These are phyloP conservation scores for Heliopora coerulea DNA, from an alignment of 92 coral and sea anemone genomes.

Conservation along the genomic window DNA sequence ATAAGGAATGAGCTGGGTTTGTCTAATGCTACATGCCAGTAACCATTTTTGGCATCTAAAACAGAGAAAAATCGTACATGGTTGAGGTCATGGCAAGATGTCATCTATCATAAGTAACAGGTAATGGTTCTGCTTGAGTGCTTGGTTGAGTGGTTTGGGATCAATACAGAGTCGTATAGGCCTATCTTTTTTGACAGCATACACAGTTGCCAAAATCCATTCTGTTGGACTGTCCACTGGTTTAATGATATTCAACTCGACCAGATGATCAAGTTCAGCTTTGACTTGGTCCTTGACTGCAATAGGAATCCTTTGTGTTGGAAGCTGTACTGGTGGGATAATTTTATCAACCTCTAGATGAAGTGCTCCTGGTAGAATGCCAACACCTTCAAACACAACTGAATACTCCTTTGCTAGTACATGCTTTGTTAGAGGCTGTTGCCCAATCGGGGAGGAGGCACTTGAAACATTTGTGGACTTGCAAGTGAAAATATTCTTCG, in stretches of 20 bases:
- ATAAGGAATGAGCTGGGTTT: slow-evolving; percentile 59
- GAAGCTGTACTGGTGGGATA: slow-evolving; percentile 39
- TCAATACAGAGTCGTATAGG: slow-evolving; percentile 57
- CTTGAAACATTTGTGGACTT: background rate
- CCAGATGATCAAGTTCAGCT: slow-evolving; percentile 42
- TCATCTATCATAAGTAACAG: slow-evolving; percentile 61
- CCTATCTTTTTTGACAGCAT: slow-evolving; percentile 54
- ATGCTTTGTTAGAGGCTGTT: background rate
- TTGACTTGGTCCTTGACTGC: slow-evolving; percentile 27
- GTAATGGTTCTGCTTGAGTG: slow-evolving; percentile 62
- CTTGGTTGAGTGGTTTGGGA: slow-evolving; percentile 62
- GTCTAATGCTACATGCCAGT: slow-evolving; percentile 61
- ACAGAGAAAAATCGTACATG: slow-evolving; percentile 56
- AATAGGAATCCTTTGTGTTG: slow-evolving; percentile 17
- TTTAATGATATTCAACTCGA: slow-evolving; percentile 40
- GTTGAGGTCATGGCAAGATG: slow-evolving; percentile 50
- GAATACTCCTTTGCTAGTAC: slow-evolving; percentile 4
- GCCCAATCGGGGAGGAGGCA: background rate
- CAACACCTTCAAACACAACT: slow-evolving; percentile 7
- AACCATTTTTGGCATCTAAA: slow-evolving; percentile 64
- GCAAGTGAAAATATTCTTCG: slow-evolving; percentile 46
- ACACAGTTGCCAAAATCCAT: slow-evolving; percentile 61
- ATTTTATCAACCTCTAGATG: slow-evolving; percentile 23
- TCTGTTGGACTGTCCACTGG: slow-evolving; percentile 47
- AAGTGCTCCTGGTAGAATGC: background rate